Percentiles rank a stretch among this genome's conserved stretches.
phyloP scores from a whole-genome alignment of 2,888 invertebrate genomes.

The Agelastica alni region DNA sequence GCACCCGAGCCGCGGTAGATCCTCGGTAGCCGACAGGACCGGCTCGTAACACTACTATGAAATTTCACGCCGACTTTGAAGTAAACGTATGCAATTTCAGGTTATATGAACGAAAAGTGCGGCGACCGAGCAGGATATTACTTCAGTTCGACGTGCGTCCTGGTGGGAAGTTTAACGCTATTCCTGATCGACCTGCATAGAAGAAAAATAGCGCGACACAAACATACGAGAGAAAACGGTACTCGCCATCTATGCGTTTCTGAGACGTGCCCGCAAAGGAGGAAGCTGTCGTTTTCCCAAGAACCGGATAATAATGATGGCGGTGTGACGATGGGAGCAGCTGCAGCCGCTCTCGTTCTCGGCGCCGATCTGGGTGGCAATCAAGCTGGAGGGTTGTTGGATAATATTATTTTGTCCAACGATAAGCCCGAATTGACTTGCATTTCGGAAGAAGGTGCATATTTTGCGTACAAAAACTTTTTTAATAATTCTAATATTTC shows the following conservation, averaged over 20 bases:
- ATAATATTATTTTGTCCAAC: slow-evolving; percentile 56
- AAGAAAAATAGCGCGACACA: slow-evolving; percentile 70
- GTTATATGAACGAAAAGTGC: slow-evolving; percentile 78
- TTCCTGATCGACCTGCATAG: slow-evolving; percentile 82
- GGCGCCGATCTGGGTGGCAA: slow-evolving; percentile 59
- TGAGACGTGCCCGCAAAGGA: slow-evolving; percentile 62
- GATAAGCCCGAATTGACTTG: slow-evolving; percentile 79
- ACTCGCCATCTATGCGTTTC: slow-evolving; percentile 62
- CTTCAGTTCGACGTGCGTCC: slow-evolving; percentile 78
- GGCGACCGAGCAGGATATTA: slow-evolving; percentile 82
- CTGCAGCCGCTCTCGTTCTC: slow-evolving; percentile 59
- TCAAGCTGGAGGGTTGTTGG: slow-evolving; percentile 56
- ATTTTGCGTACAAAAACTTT: no score
- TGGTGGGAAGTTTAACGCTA: slow-evolving; percentile 75
- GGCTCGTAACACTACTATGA: no score
- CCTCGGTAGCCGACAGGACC: no score
- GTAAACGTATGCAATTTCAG: no score
- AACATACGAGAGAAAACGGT: slow-evolving; percentile 67
- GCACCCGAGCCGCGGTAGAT: no score
- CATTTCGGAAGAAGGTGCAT: slow-evolving; percentile 72
- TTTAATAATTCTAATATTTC: background rate
- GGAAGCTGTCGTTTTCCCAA: slow-evolving; percentile 63
- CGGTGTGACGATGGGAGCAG: slow-evolving; percentile 60
- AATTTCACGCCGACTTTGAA: no score
- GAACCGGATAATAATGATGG: slow-evolving; percentile 63